Percentiles rank a stretch among this genome's conserved stretches.
Evolutionary conservation across 2,888 invertebrate species (phyloP).

Genomic region (Germaria angustata): DNA sequence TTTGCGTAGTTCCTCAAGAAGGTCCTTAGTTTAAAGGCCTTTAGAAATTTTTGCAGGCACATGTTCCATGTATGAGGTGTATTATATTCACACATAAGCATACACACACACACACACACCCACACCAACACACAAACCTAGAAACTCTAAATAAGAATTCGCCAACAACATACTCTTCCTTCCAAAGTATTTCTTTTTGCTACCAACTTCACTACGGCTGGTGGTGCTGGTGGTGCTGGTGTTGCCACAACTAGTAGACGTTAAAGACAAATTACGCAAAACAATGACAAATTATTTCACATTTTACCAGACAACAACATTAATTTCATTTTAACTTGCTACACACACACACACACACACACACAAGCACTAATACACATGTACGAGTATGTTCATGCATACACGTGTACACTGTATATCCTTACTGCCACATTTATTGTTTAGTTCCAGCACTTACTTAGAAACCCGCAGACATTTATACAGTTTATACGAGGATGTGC

Average conservation of each 20-base stretch:
- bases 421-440: not conserved
- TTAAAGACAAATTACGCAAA: slow-evolving; percentile 69
- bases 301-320: slow-evolving; percentile 65
- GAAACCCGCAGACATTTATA: not conserved
- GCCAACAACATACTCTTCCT: not conserved
- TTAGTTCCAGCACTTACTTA: not conserved
- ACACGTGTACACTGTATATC: not conserved
- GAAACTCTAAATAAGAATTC: not conserved
- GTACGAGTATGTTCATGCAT: not conserved
- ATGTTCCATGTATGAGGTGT: too few relatives aligned
- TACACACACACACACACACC: too few relatives aligned
- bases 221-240: not conserved
- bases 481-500: not conserved
- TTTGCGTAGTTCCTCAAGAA: too few relatives aligned
- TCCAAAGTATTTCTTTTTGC: not conserved
- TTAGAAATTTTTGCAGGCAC: too few relatives aligned
- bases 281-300: slow-evolving; percentile 70
- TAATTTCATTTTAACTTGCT: slow-evolving; percentile 66
- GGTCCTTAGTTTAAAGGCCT: too few relatives aligned
- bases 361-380: not conserved
- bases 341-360: slow-evolving; percentile 15
- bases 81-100: too few relatives aligned
- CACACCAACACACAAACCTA: too few relatives aligned
- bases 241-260: slow-evolving; percentile 49
- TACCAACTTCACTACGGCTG: not conserved